Percentiles rank a stretch among this genome's conserved stretches.
phyloP scores from a whole-genome alignment of 2,888 invertebrate genomes.

The Drosophila yooni region DNA sequence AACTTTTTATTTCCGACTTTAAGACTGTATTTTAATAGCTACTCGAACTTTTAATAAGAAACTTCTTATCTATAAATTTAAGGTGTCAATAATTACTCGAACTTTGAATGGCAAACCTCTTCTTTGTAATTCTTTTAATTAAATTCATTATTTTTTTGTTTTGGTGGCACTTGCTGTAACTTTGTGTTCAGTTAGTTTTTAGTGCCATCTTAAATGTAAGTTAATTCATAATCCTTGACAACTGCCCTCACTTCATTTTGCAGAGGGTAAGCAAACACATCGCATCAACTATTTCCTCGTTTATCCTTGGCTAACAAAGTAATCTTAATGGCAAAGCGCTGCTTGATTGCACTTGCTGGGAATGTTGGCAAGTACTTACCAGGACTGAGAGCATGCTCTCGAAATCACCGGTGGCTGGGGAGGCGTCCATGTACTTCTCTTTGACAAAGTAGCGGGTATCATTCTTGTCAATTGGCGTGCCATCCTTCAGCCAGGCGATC shows the following conservation, averaged over 20 bases:
- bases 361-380: conserved; percentile 85
- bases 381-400: conserved; percentile 95
- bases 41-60: neutral
- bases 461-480: conserved; percentile 87
- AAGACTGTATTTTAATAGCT: neutral
- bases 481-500: conserved; percentile 94
- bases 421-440: conserved; percentile 89
- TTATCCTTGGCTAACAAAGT: neutral
- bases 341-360: conserved; percentile 6
- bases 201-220: neutral
- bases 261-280: neutral
- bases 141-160: neutral
- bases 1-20: neutral
- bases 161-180: neutral
- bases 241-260: neutral
- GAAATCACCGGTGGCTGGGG: conserved; percentile 93
- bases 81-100: neutral
- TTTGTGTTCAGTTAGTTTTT: neutral
- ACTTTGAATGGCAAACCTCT: neutral
- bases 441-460: conserved; percentile 88
- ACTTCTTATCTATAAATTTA: neutral
- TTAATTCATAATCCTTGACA: neutral
- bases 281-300: neutral
- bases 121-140: neutral
- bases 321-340: neutral